Evolutionary conservation across 2,888 invertebrate genomes (phyloP).

Genomic region (Dioctria rufipes): DNA sequence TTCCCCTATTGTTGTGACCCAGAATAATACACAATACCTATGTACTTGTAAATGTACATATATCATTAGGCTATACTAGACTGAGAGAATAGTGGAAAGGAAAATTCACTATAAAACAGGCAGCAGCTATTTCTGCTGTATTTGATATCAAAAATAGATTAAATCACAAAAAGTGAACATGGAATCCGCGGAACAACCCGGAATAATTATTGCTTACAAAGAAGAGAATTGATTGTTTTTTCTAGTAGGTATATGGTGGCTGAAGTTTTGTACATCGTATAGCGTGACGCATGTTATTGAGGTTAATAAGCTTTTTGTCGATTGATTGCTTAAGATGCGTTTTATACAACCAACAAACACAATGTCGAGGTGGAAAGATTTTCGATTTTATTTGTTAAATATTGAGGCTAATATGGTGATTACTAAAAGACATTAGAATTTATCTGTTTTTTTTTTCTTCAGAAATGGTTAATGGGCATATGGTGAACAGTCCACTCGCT

Average conservation of each 20-base stretch:
- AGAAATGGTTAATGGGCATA: too few relatives aligned
- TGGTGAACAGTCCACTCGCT: too few relatives aligned
- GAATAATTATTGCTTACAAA: background rate
- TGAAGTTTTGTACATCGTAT: background rate
- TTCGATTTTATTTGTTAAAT: too few relatives aligned
- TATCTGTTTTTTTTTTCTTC: too few relatives aligned
- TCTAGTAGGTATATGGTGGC: background rate
- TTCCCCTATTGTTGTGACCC: conserved; percentile 35
- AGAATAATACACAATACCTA: conserved; percentile 7
- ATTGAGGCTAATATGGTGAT: too few relatives aligned
- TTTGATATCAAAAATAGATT: conserved; percentile 29
- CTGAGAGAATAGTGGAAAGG: background rate
- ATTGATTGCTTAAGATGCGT: background rate
- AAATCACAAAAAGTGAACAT: conserved; percentile 1
- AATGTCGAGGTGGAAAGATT: too few relatives aligned
- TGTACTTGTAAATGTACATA: too few relatives aligned
- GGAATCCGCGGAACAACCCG: too few relatives aligned
- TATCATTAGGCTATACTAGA: too few relatives aligned
- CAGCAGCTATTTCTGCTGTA: conserved; percentile 8
- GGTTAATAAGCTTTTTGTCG: background rate
- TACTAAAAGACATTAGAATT: too few relatives aligned
- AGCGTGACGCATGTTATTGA: background rate
- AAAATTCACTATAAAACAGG: background rate
- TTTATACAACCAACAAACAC: too few relatives aligned
- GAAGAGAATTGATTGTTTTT: background rate